These are phyloP conservation scores for Polypedilum vanderplanki DNA, from an alignment of 1,140 invertebrate genomes.

Conservation along the genomic window DNA sequence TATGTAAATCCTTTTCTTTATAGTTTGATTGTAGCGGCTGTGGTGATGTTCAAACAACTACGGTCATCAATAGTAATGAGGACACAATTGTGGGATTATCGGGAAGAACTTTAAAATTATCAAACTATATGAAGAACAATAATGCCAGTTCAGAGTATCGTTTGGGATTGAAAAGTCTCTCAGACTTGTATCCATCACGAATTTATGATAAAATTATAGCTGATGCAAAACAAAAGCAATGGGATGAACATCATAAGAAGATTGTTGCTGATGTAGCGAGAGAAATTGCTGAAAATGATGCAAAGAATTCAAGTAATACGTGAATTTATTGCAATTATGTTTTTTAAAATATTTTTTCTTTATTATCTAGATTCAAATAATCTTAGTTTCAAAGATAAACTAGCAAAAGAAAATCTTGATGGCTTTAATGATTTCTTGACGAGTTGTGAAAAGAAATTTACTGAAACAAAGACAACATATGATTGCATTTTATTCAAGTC, in stretches of 20 bases:
- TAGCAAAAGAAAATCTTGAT: slow-evolving; percentile 84
- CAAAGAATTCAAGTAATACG: slow-evolving; percentile 46
- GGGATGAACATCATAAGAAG: slow-evolving; percentile 76
- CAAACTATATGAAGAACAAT: slow-evolving; percentile 11
- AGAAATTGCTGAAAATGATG: slow-evolving; percentile 65
- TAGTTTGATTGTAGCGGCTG: slow-evolving; percentile 86
- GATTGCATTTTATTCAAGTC: slow-evolving; percentile 90
- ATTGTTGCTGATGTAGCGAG: slow-evolving; percentile 68
- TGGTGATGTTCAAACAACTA: slow-evolving; percentile 87
- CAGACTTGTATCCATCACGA: slow-evolving; percentile 77
- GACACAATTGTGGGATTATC: slow-evolving; percentile 77
- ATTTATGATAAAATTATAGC: slow-evolving; percentile 76
- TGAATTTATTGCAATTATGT: not conserved
- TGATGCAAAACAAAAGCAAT: slow-evolving; percentile 73
- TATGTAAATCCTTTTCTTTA: not conserved
- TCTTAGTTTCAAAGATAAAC: slow-evolving; percentile 64
- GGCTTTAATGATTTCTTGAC: slow-evolving; percentile 76
- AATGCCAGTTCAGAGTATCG: slow-evolving; percentile 61
- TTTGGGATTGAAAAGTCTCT: slow-evolving; percentile 78
- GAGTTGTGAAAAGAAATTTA: slow-evolving; percentile 80
- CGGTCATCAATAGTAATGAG: slow-evolving; percentile 64
- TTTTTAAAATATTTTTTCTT: slow-evolving; percentile 31
- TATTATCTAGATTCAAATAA: slow-evolving; percentile 44
- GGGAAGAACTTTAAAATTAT: slow-evolving; percentile 70
- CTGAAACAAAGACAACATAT: slow-evolving; percentile 79